Evolutionary conservation across 1,140 invertebrate genomes (phyloP).

Genomic region (Rhopalosiphum maidis): DNA sequence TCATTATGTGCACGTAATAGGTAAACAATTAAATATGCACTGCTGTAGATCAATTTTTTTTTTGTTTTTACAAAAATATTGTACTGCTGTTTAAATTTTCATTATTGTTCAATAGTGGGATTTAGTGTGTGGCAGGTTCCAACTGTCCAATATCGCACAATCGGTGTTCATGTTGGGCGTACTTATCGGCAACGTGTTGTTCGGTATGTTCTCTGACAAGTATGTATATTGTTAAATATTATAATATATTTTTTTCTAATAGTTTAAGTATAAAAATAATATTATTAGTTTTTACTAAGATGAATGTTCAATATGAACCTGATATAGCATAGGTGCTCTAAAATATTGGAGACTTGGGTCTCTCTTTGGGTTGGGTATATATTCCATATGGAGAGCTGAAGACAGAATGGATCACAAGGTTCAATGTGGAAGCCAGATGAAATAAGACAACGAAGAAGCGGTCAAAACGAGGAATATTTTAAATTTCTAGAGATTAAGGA

Average conservation of each 20-base stretch:
- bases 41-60: background rate
- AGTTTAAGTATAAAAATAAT: background rate
- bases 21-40: background rate
- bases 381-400: background rate
- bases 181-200: constrained; percentile 74
- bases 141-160: constrained; percentile 75
- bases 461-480: background rate
- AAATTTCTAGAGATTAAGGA: background rate
- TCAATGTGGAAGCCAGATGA: background rate
- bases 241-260: background rate
- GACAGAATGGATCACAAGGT: background rate
- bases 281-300: background rate
- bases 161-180: constrained; percentile 79
- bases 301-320: background rate
- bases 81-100: background rate
- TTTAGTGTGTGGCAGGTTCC: constrained; percentile 71
- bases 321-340: background rate
- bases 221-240: constrained; percentile 62
- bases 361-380: background rate
- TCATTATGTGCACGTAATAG: background rate
- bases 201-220: constrained; percentile 78
- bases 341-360: background rate
- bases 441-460: background rate
- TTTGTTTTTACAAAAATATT: background rate
- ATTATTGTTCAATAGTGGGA: constrained; percentile 69